Percentiles rank a stretch among this genome's conserved stretches.
phyloP scores from a whole-genome alignment of 2,888 invertebrate genomes.

The Cynaeus angustus region DNA sequence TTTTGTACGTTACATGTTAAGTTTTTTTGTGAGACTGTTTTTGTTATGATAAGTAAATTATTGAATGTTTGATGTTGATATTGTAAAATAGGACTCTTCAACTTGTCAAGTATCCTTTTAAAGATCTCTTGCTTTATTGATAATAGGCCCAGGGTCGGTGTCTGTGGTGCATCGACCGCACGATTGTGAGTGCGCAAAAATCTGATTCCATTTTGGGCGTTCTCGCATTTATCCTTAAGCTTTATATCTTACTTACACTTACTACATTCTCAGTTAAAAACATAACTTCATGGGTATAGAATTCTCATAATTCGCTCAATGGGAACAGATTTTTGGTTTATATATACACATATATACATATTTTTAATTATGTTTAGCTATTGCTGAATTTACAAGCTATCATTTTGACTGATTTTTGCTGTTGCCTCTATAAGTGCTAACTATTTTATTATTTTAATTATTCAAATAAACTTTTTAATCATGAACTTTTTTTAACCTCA shows the following conservation, averaged over 20 bases:
- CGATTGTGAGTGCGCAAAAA: constrained; percentile 47
- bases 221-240: not conserved
- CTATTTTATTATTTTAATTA: constrained; percentile 53
- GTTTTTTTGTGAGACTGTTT: constrained; percentile 60
- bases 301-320: constrained; percentile 50
- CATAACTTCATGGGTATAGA: too few species aligned
- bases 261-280: too few species aligned
- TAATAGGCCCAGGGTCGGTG: constrained; percentile 32
- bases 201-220: constrained; percentile 52
- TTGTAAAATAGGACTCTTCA: constrained; percentile 58
- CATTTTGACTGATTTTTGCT: constrained; percentile 61
- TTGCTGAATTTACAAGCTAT: constrained; percentile 58
- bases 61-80: constrained; percentile 61
- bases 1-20: constrained; percentile 52
- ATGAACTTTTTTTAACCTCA: constrained; percentile 4
- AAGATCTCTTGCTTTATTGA: constrained; percentile 58
- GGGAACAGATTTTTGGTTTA: constrained; percentile 54
- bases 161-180: too few species aligned
- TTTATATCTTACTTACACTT: too few species aligned
- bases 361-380: constrained; percentile 52
- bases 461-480: constrained; percentile 50
- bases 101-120: constrained; percentile 50
- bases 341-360: constrained; percentile 30
- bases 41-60: constrained; percentile 60
- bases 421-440: constrained; percentile 60